Evolutionary conservation across 2,797 vertebrate species (phyloP), one percentile per base, ranked within the genome.

Genomic region (Spinus olivaceus): DNA sequence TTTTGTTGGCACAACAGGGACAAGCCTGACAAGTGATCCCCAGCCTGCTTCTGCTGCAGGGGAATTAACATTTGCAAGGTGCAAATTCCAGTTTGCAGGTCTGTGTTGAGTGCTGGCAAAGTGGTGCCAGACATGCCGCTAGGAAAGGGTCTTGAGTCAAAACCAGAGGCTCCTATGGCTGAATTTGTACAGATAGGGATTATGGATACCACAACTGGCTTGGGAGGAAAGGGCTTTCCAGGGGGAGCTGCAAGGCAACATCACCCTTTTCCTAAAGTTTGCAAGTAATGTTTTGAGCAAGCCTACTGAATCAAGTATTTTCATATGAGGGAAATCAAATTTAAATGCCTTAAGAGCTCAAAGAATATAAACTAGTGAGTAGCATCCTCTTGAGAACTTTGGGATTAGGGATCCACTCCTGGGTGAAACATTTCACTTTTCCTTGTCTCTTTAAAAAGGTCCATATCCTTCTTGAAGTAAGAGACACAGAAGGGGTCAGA

Each of bases 121-220:
- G 39, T 1, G 4, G 15, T 64, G n/a, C 41, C 2, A 12, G 65
- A 39, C 2, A 2, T 30, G 41, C 21, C 0, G 0, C 13, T 59
- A 65, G 11, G 18, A 42, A 91, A 44, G 8, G 19, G n/a, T 3
- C 17, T 69, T 13, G 20, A 60, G 44, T 27, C 25, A 64, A 77
- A 88, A 64, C 28, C 23, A 32, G 17, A 0, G 33, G 20, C 8
- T 53, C 3, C 71, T 67, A 1, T 1, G 9, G 60, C 7, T 35
- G 14, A 41, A 42, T 53, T 30, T 51, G 33, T 44, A 22, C 23
- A 32, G 33, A 39, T 0, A 49, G 35, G 10, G 30, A 2, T 32
- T 25, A 25, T 24, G 23, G 54, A 42, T 65, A 23, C 19, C 47
- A 47, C n/a, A 56, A 3, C 21, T 21, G 20, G 15, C 21, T 41